Evolutionary conservation across 2,888 invertebrate species (phyloP).

Genomic region (Crocallis elinguaria): DNA sequence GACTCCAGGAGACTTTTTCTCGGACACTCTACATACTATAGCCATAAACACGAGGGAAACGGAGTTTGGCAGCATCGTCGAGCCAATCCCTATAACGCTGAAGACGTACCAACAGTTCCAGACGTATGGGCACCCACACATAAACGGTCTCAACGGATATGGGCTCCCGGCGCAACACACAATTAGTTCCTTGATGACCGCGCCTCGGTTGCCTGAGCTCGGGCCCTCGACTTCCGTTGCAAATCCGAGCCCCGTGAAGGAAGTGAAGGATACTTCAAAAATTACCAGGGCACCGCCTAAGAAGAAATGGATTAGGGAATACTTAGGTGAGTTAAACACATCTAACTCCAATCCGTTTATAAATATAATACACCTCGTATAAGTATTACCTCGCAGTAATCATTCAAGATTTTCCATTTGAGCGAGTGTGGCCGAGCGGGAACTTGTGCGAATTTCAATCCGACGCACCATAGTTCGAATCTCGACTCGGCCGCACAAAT

Average conservation of each 20-base stretch:
- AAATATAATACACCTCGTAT: no score
- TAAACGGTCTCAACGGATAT: slow-evolving; percentile 52
- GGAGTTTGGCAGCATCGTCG: slow-evolving; percentile 73
- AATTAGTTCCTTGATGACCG: slow-evolving; percentile 52
- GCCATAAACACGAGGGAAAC: slow-evolving; percentile 75
- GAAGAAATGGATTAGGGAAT: slow-evolving; percentile 90
- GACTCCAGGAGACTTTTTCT: slow-evolving; percentile 65
- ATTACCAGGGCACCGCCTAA: slow-evolving; percentile 85
- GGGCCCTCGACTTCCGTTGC: slow-evolving; percentile 57
- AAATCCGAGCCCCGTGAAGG: slow-evolving; percentile 52
- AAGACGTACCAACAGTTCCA: slow-evolving; percentile 68
- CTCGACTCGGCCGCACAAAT: no score
- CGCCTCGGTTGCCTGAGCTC: slow-evolving; percentile 50
- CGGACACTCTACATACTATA: slow-evolving; percentile 71
- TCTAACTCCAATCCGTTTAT: no score
- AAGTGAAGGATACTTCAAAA: slow-evolving; percentile 55
- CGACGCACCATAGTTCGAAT: no score
- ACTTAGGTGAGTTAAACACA: slow-evolving; percentile 84
- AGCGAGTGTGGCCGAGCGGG: no score
- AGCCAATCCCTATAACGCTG: slow-evolving; percentile 72
- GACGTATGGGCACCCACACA: slow-evolving; percentile 47
- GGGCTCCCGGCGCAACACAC: slow-evolving; percentile 58
- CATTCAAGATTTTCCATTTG: no score
- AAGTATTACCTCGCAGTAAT: no score
- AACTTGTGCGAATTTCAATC: no score